Conservation (phyloP, 2,888 invertebrate species). For the Alloscopus bannaensis region DNA sequence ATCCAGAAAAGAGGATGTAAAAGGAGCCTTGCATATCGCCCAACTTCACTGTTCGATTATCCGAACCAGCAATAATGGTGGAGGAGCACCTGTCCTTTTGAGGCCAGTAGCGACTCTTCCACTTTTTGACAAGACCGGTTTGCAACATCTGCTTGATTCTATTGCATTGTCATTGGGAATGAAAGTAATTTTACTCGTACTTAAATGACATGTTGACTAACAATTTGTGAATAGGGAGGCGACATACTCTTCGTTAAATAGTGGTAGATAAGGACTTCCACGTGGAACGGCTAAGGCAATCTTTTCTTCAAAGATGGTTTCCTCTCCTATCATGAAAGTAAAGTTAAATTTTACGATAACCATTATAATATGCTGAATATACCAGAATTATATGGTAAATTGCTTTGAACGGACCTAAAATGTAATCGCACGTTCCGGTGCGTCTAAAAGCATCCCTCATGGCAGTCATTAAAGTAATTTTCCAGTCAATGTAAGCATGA, state of each 20-base stretch:
- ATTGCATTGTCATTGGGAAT: conserved; percentile 21
- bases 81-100: conserved; percentile 85
- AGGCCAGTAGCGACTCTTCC: conserved; percentile 87
- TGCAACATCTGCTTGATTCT: conserved; percentile 89
- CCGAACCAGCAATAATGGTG: conserved; percentile 78
- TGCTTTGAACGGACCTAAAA: no score
- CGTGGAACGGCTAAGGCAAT: conserved; percentile 85
- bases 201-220: no score
- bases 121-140: conserved; percentile 88
- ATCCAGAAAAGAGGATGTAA: conserved; percentile 87
- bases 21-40: conserved; percentile 96
- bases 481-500: conserved; percentile 89
- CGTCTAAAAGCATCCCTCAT: conserved; percentile 83
- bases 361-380: background rate
- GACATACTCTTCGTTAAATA: conserved; percentile 89
- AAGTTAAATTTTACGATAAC: background rate
- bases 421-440: conserved; percentile 84
- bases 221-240: no score
- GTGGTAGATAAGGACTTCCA: conserved; percentile 85
- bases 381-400: background rate
- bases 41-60: conserved; percentile 92
- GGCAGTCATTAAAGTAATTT: conserved; percentile 83
- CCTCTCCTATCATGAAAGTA: conserved; percentile 78
- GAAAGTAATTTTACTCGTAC: background rate
- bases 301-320: conserved; percentile 87